Evolutionary conservation across 2,888 invertebrate species (phyloP), one percentile per base, ranked within the genome.

Genomic region (Drosophila quinaria): DNA sequence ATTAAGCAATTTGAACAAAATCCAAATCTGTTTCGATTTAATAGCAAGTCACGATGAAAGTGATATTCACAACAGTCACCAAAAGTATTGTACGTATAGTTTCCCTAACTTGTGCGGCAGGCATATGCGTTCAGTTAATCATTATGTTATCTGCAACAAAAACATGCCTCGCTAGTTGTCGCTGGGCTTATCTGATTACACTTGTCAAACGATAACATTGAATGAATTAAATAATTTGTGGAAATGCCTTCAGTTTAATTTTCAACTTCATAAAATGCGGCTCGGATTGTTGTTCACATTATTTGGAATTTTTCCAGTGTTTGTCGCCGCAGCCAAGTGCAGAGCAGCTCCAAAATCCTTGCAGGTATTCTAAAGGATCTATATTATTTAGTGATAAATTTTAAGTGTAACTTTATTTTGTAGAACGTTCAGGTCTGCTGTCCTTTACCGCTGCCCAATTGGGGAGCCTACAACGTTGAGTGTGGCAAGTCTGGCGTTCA

Each of bases 361-460:
- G 22, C 83, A 86, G 79, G 83, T 84, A 5, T 11, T 22, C 9
- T 10, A 11, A 11, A 1, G 19, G 22, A 31, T 11, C 11, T 13
- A 19, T 4, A n/a, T 3, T 17, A 9, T 31, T 1, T 6, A 11
- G 22, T 4, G 15, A 19, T 11, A 0, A 11, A 13, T n/a, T 15
- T 37, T 1, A 4, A n/a, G 17, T 29, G 11, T 17, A 9, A 25
- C 6, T 44, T 13, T 17, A 22, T 22, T 13, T 1, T 29, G 1
- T n/a, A 74, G 87, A 82, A 87, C 49, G 87, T 85, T 4, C 71
- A 74, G 37, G 42, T 71, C 11, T 87, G 85, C 10, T 85, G 87
- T 13, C 66, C 81, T 1, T 50, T 84, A 0, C 85, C 85, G 6
- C 19, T 84, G 81, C 87, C 85, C 37, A 87, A 84, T 8, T 85